Percentiles rank a stretch among this genome's conserved stretches.
Evolutionary conservation across 2,113 vertebrate genomes (phyloP).

Genomic region (Lipotes vexillifer): DNA sequence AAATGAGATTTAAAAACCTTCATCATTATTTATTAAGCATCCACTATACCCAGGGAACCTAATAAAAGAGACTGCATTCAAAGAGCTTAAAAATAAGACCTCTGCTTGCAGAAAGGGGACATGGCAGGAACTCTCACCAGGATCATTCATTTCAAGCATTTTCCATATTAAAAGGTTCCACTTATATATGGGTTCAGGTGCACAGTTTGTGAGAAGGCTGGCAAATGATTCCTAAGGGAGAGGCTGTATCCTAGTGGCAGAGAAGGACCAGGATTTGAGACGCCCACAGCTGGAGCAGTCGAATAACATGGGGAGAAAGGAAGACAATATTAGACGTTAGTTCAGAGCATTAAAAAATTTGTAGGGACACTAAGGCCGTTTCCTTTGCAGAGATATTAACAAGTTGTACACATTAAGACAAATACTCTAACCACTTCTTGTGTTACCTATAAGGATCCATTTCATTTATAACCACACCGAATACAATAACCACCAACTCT

Average conservation of each 20-base stretch:
- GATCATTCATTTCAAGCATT: neutral
- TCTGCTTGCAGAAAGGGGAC: neutral
- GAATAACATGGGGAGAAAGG: neutral
- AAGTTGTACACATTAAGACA: neutral
- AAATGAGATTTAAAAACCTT: slow-evolving; percentile 60
- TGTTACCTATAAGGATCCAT: neutral
- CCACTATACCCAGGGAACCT: neutral
- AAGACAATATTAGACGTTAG: neutral
- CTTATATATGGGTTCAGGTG: neutral
- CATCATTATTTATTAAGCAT: slow-evolving; percentile 58
- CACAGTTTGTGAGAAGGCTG: neutral
- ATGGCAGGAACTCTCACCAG: neutral
- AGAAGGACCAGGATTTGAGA: neutral
- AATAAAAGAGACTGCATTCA: slow-evolving; percentile 45
- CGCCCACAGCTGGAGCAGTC: neutral
- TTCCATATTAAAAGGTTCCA: slow-evolving; percentile 43
- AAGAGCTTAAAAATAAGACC: slow-evolving; percentile 44
- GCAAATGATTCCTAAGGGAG: neutral
- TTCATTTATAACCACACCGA: neutral
- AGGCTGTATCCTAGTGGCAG: neutral
- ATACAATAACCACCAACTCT: neutral
- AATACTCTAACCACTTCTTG: neutral
- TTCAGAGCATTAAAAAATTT: neutral
- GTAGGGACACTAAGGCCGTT: neutral
- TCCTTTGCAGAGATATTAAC: neutral